phyloP scores from a whole-genome alignment of 2,888 invertebrate species.

The Volucella inanis region DNA sequence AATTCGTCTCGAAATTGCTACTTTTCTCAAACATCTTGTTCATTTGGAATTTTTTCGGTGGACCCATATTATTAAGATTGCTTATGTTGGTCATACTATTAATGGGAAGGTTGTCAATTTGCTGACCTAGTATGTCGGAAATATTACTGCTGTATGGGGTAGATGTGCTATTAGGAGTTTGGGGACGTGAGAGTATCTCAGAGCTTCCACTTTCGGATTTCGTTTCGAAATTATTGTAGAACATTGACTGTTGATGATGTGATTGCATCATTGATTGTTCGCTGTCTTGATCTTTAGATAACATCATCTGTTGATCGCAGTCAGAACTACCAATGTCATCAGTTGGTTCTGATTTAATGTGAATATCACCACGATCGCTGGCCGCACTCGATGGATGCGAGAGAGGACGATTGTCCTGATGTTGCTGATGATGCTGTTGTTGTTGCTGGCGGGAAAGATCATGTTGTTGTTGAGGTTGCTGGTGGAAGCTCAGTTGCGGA shows the following conservation, averaged over 20 bases:
- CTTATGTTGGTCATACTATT: slow-evolving; percentile 78
- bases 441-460: slow-evolving; percentile 75
- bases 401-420: slow-evolving; percentile 77
- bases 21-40: slow-evolving; percentile 82
- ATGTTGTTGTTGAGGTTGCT: slow-evolving; percentile 75
- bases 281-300: slow-evolving; percentile 56
- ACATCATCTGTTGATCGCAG: slow-evolving; percentile 64
- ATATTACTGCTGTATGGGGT: slow-evolving; percentile 79
- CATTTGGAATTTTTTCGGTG: slow-evolving; percentile 83
- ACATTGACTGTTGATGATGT: slow-evolving; percentile 85
- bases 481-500: slow-evolving; percentile 75
- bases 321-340: slow-evolving; percentile 83
- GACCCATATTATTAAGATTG: slow-evolving; percentile 82
- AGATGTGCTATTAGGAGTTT: slow-evolving; percentile 81
- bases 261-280: slow-evolving; percentile 74
- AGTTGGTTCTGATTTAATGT: slow-evolving; percentile 86
- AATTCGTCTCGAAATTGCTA: slow-evolving; percentile 85
- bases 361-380: slow-evolving; percentile 78
- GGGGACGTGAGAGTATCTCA: slow-evolving; percentile 82
- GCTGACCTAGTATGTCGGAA: slow-evolving; percentile 81
- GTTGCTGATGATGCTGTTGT: slow-evolving; percentile 65
- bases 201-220: slow-evolving; percentile 83
- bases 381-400: slow-evolving; percentile 80
- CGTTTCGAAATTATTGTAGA: slow-evolving; percentile 83
- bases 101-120: slow-evolving; percentile 81